Evolutionary conservation across 2,113 vertebrate genomes (phyloP), one percentile per base, ranked within the genome.

Genomic region (Sterrhoptilus dennistouni): DNA sequence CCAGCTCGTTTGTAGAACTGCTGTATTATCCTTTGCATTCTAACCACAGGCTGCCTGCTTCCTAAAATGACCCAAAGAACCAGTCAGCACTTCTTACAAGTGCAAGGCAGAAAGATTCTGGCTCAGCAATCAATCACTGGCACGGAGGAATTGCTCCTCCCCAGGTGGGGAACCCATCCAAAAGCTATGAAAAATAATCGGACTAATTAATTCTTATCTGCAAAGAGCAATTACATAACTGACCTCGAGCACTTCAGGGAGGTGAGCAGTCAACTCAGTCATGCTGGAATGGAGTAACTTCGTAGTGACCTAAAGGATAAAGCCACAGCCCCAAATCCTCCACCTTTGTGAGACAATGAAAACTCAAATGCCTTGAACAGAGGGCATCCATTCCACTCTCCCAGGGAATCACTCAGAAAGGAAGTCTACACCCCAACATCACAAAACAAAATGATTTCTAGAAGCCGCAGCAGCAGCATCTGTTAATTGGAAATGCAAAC

Each of bases 161-260:
- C 98, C 99, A 99, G 99, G 99, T 99, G 98, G 99, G 98, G 98
- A 99, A 98, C 97, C 98, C 98, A 98, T 98, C 98, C 97, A 98
- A 98, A 99, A 98, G 98, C 95, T 96, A 97, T 98, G 98, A 98
- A 99, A 99, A 99, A 99, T 99, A 98, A 99, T 98, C 97, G 54
- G 98, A 98, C 98, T 99, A 99, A 99, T 99, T 99, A 99, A 99
- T 99, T 99, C 99, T 98, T 99, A 99, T 99, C 99, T 98, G 99
- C 98, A 99, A 98, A 99, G 98, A 98, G 98, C 98, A 99, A 99
- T 99, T 99, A 99, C 98, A 99, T 98, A 98, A 98, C 98, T 97
- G 98, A 98, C 96, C 98, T 98, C 95, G 97, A 96, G 38, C 14
- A 82, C 40, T 14, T 8, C 0, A 3, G 64, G 22, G 53, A 52